Evolutionary conservation across 2,113 vertebrate species (phyloP).

Genomic region (Nicator chloris): DNA sequence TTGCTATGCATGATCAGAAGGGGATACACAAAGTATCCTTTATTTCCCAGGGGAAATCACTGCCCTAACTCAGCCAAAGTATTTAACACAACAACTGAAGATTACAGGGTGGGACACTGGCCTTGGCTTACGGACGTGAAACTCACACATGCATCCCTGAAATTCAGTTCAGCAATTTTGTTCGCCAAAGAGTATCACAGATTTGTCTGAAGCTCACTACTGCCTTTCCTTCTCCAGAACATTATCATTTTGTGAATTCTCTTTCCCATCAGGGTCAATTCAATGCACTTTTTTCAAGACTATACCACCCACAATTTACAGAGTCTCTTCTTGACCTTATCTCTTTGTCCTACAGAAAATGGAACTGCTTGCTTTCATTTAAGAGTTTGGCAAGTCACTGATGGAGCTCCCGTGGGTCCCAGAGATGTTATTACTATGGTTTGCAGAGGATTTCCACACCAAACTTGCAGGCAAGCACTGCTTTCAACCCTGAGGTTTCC

Average conservation of each 20-base stretch:
- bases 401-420: neutral
- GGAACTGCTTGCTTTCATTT: neutral
- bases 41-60: neutral
- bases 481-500: fast-evolving
- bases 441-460: neutral
- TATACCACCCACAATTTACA: neutral
- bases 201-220: neutral
- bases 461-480: neutral
- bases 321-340: neutral
- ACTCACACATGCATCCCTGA: neutral
- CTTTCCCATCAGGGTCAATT: neutral
- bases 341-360: neutral
- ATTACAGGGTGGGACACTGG: neutral
- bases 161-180: neutral
- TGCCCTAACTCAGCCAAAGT: neutral
- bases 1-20: neutral
- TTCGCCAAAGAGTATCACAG: neutral
- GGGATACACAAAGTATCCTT: neutral
- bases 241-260: neutral
- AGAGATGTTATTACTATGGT: neutral
- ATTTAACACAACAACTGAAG: neutral
- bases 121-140: neutral
- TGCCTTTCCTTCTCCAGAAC: neutral
- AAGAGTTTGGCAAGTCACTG: neutral
- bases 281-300: neutral